Evolutionary conservation across 2,797 vertebrate genomes (phyloP).

Genomic region (Sandelia bainsii): DNA sequence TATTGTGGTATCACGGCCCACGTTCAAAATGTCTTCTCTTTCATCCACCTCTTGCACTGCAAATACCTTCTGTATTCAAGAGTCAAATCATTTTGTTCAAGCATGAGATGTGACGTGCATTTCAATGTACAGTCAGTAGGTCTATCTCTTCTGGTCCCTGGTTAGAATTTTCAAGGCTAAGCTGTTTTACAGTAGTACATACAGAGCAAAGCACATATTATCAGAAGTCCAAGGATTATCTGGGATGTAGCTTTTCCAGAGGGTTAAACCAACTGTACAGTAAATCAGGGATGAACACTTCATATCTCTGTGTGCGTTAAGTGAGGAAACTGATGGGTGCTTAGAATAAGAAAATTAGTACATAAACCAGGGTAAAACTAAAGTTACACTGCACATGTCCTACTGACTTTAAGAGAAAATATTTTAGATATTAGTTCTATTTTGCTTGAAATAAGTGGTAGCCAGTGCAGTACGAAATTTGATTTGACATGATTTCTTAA

Average conservation of each 20-base stretch:
- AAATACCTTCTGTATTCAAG: constrained; percentile 16
- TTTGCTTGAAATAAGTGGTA: no score
- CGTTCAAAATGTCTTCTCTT: constrained; percentile 12
- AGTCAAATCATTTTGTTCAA: constrained; percentile 21
- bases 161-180: constrained; percentile 14
- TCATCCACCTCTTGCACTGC: not conserved
- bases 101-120: not conserved
- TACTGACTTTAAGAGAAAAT: no score
- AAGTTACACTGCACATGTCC: not conserved
- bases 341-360: not conserved
- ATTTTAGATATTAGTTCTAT: no score
- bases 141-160: not conserved
- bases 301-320: not conserved
- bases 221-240: constrained; percentile 36
- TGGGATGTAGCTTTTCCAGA: constrained; percentile 4
- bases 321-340: not conserved
- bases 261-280: constrained; percentile 13
- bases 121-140: not conserved
- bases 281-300: constrained; percentile 16
- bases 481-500: no score
- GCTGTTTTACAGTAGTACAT: constrained; percentile 5
- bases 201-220: constrained; percentile 18
- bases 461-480: no score
- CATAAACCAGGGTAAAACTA: not conserved
- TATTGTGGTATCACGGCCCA: not conserved